Base-by-base conservation (phyloP, 2,113 vertebrate genomes). In the Tragelaphus buxtoni region DNA sequence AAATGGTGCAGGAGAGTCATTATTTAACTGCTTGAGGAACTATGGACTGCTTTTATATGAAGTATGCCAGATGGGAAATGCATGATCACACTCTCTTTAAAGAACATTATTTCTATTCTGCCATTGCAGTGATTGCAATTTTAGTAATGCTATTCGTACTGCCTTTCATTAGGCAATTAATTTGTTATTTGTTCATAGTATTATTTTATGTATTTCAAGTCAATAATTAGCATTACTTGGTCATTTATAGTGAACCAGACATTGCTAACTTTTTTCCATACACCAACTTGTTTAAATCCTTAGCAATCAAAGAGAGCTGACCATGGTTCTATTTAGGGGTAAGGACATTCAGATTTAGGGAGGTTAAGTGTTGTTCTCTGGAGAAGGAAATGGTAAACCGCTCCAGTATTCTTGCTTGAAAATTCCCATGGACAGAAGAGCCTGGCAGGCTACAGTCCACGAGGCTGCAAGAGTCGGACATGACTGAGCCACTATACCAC, bases 401-500 rank as follows among this genome's bases (percentile, higher is more conserved):
- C 18, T 69, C 18, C 65, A 35, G n/a, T 11, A 69, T 22, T 39
- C 65, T 69, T 69, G 18, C 65, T 69, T 69, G 65, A 35, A 35
- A 32, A 39, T 22, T 69, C n/a, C 65, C 35, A 22, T 0, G 0
- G 18, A 69, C 65, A 69, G 65, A 39, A 22, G 18, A 69, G n/a
- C 65, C 65, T 69, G 65, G n/a, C 18, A 39, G 65, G 65, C 65
- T 22, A 11, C 18, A 9, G 65, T 39, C 65, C n/a, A 35, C 2
- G 2, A 35, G n/a, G 18, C 5, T 35, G 17, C n/a, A 20, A 11
- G 9, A 35, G 65, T 11, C 0, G 0, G n/a, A 39, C 65, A 39
- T 1, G 2, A 11, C 9, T 69, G 35, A 5, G 65, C 9, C 9
- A 69, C 18, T 5, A 69, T 20, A 1, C 1, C 30, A 63, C 14